Evolutionary conservation across 2,113 vertebrate species (phyloP).

Genomic region (Strix aluco): DNA sequence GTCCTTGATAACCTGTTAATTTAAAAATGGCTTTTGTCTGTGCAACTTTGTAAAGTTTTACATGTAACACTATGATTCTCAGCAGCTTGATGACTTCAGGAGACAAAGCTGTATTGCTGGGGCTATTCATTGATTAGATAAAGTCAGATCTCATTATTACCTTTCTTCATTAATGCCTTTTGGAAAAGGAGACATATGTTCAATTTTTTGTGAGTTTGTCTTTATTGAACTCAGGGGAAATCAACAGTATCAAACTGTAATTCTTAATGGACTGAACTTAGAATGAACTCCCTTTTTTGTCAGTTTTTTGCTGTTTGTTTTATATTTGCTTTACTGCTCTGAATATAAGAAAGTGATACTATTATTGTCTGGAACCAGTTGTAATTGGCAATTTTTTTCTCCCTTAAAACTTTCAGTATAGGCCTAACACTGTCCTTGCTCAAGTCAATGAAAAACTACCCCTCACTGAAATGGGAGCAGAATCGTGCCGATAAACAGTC

Average conservation of each 20-base stretch:
- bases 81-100: not conserved
- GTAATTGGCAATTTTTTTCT: not conserved
- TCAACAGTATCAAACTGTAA: conserved; percentile 17
- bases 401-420: not conserved
- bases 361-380: not conserved
- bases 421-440: not conserved
- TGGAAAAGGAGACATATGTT: not conserved
- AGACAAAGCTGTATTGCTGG: not conserved
- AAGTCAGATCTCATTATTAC: not conserved
- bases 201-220: not conserved
- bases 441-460: conserved; percentile 10
- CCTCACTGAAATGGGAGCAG: not conserved
- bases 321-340: not conserved
- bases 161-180: not conserved
- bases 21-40: not conserved
- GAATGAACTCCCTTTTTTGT: conserved; percentile 38
- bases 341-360: not conserved
- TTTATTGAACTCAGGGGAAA: conserved; percentile 46
- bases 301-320: conserved; percentile 1
- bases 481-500: not conserved
- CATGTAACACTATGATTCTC: not conserved
- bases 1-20: not conserved
- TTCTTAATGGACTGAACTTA: conserved; percentile 46
- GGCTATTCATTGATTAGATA: not conserved
- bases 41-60: not conserved